These are phyloP conservation scores for Dugesia japonica DNA, from an alignment of 2,888 invertebrate species.

Conservation along the genomic window DNA sequence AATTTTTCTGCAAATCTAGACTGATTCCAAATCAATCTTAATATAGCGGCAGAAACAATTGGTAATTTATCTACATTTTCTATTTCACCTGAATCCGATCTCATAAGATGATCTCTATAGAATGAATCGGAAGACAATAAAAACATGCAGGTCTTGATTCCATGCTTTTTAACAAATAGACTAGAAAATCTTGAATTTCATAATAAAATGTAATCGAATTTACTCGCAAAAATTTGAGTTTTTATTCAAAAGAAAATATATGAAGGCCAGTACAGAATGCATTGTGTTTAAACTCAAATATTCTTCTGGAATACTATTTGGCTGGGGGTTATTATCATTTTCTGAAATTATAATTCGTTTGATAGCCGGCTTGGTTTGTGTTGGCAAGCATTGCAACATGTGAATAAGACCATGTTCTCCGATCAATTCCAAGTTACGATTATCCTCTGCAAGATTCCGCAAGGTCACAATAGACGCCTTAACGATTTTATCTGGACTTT, in stretches of 20 bases:
- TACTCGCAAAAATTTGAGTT: neutral
- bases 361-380: neutral
- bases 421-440: neutral
- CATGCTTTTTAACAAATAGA: neutral
- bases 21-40: neutral
- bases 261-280: neutral
- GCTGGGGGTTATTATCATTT: too few relatives aligned
- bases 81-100: neutral
- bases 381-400: neutral
- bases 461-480: neutral
- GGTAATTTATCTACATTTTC: neutral
- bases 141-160: neutral
- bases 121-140: neutral
- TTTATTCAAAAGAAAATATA: neutral
- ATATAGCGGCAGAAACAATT: neutral
- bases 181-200: too few relatives aligned
- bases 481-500: neutral
- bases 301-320: neutral
- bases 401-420: neutral
- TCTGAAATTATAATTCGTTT: neutral
- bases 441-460: neutral
- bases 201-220: too few relatives aligned
- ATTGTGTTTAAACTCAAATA: neutral
- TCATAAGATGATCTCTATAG: neutral
- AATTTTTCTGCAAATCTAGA: neutral